phyloP scores from a whole-genome alignment of 2,113 vertebrate genomes.

The Suricata suricatta region DNA sequence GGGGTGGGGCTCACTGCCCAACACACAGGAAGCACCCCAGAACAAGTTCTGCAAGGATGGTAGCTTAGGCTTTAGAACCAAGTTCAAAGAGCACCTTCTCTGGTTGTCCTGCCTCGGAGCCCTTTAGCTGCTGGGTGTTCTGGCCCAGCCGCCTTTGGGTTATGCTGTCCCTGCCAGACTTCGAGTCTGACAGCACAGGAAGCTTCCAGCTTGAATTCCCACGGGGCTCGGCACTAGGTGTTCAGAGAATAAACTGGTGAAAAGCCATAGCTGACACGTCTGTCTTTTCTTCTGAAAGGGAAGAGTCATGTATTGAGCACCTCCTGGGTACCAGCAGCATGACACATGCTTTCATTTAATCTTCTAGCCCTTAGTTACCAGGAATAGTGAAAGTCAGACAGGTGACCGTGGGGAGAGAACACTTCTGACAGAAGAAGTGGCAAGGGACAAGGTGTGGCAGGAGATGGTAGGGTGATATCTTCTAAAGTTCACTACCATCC shows the following conservation, averaged over 20 bases:
- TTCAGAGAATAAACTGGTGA: background rate
- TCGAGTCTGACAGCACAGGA: background rate
- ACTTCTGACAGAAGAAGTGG: background rate
- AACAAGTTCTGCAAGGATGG: background rate
- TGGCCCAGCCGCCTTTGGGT: background rate
- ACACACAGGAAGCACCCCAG: background rate
- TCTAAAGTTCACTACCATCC: background rate
- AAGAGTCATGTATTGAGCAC: background rate
- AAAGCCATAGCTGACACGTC: background rate
- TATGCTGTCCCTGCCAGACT: background rate
- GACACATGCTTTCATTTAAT: background rate
- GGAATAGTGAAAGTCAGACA: background rate
- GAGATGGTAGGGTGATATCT: background rate
- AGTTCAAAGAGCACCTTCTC: background rate
- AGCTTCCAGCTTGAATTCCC: too few relatives aligned
- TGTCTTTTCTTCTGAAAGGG: background rate
- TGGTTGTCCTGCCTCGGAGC: background rate
- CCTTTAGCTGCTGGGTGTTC: background rate
- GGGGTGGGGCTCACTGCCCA: background rate
- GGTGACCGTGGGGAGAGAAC: background rate
- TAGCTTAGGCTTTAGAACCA: background rate
- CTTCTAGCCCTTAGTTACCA: background rate
- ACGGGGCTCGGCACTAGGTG: background rate
- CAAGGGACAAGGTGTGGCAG: too few relatives aligned
- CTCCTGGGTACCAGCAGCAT: background rate